Conservation (phyloP, 2,888 invertebrate species). For the Cephonodes hylas region DNA sequence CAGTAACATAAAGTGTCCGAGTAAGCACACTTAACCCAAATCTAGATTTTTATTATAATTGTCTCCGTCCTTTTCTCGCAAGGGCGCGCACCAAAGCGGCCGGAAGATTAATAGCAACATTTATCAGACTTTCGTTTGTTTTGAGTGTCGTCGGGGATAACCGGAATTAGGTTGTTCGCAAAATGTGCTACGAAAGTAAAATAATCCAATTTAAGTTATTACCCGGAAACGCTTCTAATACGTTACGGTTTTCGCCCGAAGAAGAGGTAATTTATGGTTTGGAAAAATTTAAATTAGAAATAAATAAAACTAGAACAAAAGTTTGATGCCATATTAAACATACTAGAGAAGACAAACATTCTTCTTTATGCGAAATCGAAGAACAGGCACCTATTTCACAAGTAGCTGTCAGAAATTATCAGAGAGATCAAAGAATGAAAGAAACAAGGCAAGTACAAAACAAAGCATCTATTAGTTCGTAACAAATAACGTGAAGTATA, state of each 20-base stretch:
- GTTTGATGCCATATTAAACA: too few species aligned
- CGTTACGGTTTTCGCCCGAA: not conserved
- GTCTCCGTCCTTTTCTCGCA: slow-evolving; percentile 48
- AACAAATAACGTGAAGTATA: not conserved
- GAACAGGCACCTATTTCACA: too few species aligned
- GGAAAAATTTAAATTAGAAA: not conserved
- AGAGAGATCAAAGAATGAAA: not conserved
- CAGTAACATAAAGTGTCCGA: slow-evolving; percentile 26
- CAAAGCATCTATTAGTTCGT: not conserved
- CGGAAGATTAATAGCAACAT: slow-evolving; percentile 68
- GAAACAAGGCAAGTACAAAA: not conserved
- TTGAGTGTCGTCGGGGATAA: slow-evolving; percentile 68
- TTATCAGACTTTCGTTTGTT: slow-evolving; percentile 76
- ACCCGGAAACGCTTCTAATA: slow-evolving; percentile 2
- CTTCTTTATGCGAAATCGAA: too few species aligned
- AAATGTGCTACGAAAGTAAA: slow-evolving; percentile 59
- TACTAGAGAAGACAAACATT: too few species aligned
- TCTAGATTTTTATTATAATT: slow-evolving; percentile 52
- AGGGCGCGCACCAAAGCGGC: slow-evolving; percentile 47
- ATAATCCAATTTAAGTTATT: slow-evolving; percentile 69
- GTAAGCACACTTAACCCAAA: slow-evolving; percentile 45
- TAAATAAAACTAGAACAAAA: not conserved
- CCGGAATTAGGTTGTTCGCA: slow-evolving; percentile 67
- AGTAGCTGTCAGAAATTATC: not conserved
- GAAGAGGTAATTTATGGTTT: not conserved